These are phyloP conservation scores for Drosophila setifemur DNA, from an alignment of 1,140 invertebrate genomes.

Conservation along the genomic window DNA sequence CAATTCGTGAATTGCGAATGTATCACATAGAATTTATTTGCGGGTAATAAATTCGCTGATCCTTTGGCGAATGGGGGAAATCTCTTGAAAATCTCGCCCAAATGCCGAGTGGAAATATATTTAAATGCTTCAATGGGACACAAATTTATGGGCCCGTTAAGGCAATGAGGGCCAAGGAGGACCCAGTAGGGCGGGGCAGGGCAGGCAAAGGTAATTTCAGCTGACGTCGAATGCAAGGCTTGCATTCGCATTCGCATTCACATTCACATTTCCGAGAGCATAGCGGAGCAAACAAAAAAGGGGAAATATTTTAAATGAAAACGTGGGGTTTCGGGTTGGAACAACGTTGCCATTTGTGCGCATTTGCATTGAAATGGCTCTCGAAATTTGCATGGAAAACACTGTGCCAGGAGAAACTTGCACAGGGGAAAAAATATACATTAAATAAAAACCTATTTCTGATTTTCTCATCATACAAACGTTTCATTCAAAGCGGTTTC, in stretches of 20 bases:
- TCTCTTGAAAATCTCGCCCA: conserved; percentile 39
- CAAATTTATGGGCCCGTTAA: conserved; percentile 50
- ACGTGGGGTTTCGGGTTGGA: background rate
- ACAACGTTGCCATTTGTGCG: conserved; percentile 59
- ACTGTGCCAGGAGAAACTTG: conserved; percentile 46
- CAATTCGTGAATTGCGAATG: conserved; percentile 43
- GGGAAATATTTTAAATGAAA: conserved; percentile 59
- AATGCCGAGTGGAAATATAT: conserved; percentile 58
- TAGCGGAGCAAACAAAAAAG: background rate
- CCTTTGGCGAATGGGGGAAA: conserved; percentile 4
- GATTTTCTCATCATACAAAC: too few species aligned
- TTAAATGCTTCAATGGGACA: conserved; percentile 61
- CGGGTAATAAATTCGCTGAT: conserved; percentile 53
- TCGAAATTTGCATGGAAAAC: conserved; percentile 62
- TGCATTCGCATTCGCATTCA: conserved; percentile 20
- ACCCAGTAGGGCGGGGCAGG: background rate
- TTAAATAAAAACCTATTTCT: too few species aligned
- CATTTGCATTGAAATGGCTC: conserved; percentile 72
- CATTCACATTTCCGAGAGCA: conserved; percentile 46
- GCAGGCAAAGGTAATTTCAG: conserved; percentile 21
- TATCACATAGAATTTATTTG: conserved; percentile 57
- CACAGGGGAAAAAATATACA: too few species aligned
- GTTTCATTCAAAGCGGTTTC: too few species aligned
- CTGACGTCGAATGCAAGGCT: conserved; percentile 60
- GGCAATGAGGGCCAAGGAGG: background rate